These are phyloP conservation scores for Tinamus major DNA, from an alignment of 2,797 vertebrate species.

Conservation along the genomic window DNA sequence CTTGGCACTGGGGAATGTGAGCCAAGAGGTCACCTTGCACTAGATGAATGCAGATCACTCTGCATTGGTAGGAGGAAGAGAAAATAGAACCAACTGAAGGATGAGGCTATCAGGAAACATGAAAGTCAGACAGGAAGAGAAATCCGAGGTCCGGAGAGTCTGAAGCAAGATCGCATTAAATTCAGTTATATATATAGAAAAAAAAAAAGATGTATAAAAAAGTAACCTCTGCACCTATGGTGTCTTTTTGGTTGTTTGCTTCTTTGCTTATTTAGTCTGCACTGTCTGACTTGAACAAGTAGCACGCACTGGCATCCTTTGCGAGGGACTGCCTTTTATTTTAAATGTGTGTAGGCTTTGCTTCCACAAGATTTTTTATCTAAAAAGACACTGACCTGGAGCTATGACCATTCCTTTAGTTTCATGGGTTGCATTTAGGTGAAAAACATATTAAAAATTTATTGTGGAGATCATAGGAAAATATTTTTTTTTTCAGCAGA, in stretches of 20 bases:
- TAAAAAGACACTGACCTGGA: neutral
- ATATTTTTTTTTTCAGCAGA: neutral
- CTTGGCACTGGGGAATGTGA: neutral
- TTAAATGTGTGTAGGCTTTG: neutral
- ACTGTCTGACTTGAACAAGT: neutral
- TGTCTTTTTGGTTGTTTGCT: neutral
- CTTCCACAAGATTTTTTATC: neutral
- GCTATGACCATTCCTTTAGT: neutral
- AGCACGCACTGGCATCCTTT: neutral
- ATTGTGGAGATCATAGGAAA: neutral
- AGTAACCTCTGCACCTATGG: neutral
- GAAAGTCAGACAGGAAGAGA: neutral
- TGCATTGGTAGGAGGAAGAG: neutral
- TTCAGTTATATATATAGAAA: neutral
- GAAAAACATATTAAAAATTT: neutral
- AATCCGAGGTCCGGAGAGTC: neutral
- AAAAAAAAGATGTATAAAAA: neutral
- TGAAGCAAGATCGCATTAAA: neutral
- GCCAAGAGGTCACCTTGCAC: too few relatives aligned
- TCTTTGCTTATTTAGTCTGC: neutral
- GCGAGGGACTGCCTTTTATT: neutral
- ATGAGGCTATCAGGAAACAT: fast-evolving
- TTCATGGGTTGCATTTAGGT: neutral
- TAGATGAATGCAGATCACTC: neutral
- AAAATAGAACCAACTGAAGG: neutral